Evolutionary conservation across 2,888 invertebrate genomes (phyloP).

Genomic region (Xestobium rufovillosum): DNA sequence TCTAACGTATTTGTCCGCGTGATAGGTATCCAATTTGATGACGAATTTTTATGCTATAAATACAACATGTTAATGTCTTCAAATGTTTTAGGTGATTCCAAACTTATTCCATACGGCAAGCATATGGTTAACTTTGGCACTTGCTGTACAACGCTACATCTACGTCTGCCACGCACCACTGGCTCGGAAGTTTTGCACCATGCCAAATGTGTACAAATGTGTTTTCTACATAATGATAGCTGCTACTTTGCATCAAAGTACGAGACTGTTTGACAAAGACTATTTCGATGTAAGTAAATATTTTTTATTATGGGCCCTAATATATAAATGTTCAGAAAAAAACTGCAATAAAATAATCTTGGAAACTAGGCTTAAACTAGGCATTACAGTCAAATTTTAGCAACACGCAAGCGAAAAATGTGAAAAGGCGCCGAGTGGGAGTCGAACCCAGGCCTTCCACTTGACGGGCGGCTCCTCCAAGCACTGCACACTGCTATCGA

Average conservation of each 20-base stretch:
- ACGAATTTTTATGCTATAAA: too few relatives aligned
- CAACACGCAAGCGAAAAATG: too few relatives aligned
- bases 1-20: too few relatives aligned
- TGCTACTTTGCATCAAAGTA: conserved; percentile 75
- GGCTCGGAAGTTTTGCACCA: conserved; percentile 72
- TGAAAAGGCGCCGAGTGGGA: too few relatives aligned
- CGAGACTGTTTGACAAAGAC: conserved; percentile 70
- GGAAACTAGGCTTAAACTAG: too few relatives aligned
- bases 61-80: neutral
- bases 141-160: conserved; percentile 89
- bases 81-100: conserved; percentile 58
- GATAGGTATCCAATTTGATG: too few relatives aligned
- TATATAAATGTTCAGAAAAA: neutral
- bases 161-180: conserved; percentile 90
- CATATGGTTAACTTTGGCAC: conserved; percentile 84
- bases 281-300: conserved; percentile 40
- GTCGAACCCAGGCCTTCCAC: too few relatives aligned
- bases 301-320: too few relatives aligned
- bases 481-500: too few relatives aligned
- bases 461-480: too few relatives aligned
- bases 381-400: too few relatives aligned
- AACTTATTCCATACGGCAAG: conserved; percentile 90
- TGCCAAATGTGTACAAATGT: conserved; percentile 68
- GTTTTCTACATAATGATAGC: conserved; percentile 70
- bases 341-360: too few relatives aligned